Evolutionary conservation across 2,797 vertebrate genomes (phyloP).

Genomic region (Cirrhinus molitorella): DNA sequence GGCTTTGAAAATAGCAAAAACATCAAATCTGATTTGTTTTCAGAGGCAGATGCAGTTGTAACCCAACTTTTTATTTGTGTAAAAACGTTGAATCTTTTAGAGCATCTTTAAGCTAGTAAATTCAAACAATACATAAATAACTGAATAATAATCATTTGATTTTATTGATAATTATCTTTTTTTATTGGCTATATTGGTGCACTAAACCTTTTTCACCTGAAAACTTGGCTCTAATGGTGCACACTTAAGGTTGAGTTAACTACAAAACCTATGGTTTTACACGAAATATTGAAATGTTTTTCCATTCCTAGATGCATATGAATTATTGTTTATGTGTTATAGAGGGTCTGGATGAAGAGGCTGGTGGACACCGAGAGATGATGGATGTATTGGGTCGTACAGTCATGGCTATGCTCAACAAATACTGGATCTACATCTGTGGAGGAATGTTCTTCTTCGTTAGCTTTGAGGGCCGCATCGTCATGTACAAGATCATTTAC

Average conservation of each 20-base stretch:
- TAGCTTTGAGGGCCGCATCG: slow-evolving; percentile 94
- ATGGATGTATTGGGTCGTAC: slow-evolving; percentile 90
- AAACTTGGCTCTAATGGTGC: background rate
- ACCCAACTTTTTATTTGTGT: too few species aligned
- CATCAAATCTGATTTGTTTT: too few species aligned
- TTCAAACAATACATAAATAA: background rate
- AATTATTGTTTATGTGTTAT: slow-evolving; percentile 28
- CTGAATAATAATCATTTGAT: background rate
- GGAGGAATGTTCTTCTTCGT: slow-evolving; percentile 98
- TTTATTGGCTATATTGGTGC: background rate
- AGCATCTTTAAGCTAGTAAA: background rate
- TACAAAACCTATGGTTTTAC: too few species aligned
- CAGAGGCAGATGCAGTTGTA: too few species aligned
- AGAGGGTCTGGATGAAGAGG: slow-evolving; percentile 71
- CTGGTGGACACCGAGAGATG: slow-evolving; percentile 82
- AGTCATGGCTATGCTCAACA: slow-evolving; percentile 92
- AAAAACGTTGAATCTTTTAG: too few species aligned
- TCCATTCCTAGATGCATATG: too few species aligned
- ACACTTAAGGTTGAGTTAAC: too few species aligned
- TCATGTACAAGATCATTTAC: slow-evolving; percentile 98
- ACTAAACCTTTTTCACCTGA: background rate
- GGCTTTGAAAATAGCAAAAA: too few species aligned
- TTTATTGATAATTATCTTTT: background rate
- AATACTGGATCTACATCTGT: slow-evolving; percentile 97
- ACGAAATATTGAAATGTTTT: too few species aligned